These are phyloP conservation scores for Leptocoma aspasia DNA, from an alignment of 2,113 vertebrate genomes.

Conservation along the genomic window DNA sequence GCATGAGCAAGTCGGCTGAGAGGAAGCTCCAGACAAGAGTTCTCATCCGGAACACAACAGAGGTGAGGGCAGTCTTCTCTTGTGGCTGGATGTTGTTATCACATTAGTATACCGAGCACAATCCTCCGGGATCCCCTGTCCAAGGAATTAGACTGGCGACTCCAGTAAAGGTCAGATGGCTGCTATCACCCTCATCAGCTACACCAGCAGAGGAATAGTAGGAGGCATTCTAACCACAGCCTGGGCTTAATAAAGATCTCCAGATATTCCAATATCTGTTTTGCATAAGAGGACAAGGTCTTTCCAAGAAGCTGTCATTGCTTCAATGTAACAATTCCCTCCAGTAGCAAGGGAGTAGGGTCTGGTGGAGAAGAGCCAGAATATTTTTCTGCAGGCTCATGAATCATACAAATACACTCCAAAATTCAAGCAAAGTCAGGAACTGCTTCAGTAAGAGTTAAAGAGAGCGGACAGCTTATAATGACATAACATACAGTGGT, in stretches of 20 bases:
- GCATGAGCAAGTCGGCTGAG: background rate
- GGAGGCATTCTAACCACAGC: background rate
- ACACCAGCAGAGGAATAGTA: background rate
- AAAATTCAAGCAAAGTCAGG: constrained; percentile 34
- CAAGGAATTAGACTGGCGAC: background rate
- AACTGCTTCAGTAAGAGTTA: background rate
- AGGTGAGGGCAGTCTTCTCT: background rate
- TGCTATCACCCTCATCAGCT: background rate
- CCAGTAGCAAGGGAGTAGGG: background rate
- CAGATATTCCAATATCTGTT: constrained; percentile 37
- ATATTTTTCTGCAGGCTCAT: constrained; percentile 54
- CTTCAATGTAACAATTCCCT: constrained; percentile 45
- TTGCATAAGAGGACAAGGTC: constrained; percentile 45
- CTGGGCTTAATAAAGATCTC: constrained; percentile 32
- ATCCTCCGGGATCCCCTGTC: background rate
- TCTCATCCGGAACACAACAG: background rate
- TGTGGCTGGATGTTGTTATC: background rate
- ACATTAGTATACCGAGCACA: background rate
- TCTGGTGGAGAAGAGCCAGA: constrained; percentile 41
- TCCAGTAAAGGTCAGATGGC: background rate
- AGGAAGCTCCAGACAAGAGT: background rate
- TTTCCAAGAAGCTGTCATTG: constrained; percentile 50
- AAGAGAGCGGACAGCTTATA: background rate
- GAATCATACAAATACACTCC: constrained; percentile 34
- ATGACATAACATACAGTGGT: background rate